phyloP scores from a whole-genome alignment of 2,797 vertebrate species.

The Danio jaintianensis region DNA sequence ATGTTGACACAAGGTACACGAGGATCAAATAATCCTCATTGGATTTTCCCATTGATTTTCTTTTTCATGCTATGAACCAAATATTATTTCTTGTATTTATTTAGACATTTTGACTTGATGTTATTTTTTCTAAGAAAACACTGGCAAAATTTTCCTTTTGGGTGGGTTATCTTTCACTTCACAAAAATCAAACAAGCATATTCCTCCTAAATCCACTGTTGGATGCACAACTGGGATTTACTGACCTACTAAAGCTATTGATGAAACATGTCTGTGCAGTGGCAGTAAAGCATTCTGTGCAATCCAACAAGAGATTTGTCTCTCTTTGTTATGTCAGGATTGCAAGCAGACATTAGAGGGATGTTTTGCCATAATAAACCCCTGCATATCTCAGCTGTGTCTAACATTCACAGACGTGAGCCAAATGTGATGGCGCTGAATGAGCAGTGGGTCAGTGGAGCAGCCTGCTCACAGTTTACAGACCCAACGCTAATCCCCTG shows the following conservation, averaged over 20 bases:
- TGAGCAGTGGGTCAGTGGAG: slow-evolving; percentile 48
- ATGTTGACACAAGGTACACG: no score
- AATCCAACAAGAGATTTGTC: slow-evolving; percentile 28
- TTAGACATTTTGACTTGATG: not conserved
- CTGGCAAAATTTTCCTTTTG: not conserved
- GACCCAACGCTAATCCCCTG: slow-evolving; percentile 40
- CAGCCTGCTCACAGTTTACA: slow-evolving; percentile 34
- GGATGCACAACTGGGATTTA: slow-evolving; percentile 9
- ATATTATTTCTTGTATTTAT: no score
- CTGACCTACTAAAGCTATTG: slow-evolving; percentile 38
- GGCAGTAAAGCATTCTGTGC: slow-evolving; percentile 6
- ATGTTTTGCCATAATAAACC: slow-evolving; percentile 16
- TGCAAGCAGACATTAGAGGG: slow-evolving; percentile 2
- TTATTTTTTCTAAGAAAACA: not conserved
- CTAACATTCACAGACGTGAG: slow-evolving; percentile 22
- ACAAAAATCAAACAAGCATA: slow-evolving; percentile 2
- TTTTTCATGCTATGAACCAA: no score
- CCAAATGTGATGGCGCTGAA: slow-evolving; percentile 34
- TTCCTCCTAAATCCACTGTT: slow-evolving; percentile 7
- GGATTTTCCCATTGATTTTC: no score
- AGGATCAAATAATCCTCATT: no score
- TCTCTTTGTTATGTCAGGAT: slow-evolving; percentile 21
- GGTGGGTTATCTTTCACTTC: not conserved
- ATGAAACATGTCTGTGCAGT: slow-evolving; percentile 12
- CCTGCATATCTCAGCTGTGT: not conserved